Percentiles rank a stretch among this genome's conserved stretches.
These are phyloP conservation scores for Subacronicta megacephala DNA, from an alignment of 2,888 invertebrate species.

Conservation along the genomic window DNA sequence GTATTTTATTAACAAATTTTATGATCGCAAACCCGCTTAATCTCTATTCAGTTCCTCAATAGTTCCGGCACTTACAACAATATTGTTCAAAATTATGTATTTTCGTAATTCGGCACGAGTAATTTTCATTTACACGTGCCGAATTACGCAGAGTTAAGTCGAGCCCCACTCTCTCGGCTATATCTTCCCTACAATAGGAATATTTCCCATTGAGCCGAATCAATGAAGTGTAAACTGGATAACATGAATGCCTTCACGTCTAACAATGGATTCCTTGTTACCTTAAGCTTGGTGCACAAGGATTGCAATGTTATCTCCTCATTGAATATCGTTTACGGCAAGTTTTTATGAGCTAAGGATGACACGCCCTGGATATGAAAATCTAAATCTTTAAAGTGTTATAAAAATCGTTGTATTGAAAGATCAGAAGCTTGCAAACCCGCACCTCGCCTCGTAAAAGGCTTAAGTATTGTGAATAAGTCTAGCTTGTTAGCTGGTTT, in stretches of 20 bases:
- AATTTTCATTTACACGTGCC: constrained; percentile 30
- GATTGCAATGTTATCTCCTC: constrained; percentile 45
- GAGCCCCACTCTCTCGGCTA: constrained; percentile 47
- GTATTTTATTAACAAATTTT: too few species aligned
- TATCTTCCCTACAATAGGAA: constrained; percentile 69
- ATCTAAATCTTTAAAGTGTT: too few species aligned
- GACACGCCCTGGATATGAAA: too few species aligned
- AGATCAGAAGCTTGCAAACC: too few species aligned
- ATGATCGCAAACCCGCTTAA: too few species aligned
- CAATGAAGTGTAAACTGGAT: constrained; percentile 83
- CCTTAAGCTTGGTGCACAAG: constrained; percentile 65
- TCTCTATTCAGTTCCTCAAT: too few species aligned
- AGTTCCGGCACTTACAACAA: too few species aligned
- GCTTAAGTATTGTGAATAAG: too few species aligned
- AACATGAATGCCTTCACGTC: constrained; percentile 72
- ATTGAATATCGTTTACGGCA: constrained; percentile 32
- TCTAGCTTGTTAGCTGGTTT: too few species aligned
- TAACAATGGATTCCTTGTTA: constrained; percentile 58
- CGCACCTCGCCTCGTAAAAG: too few species aligned
- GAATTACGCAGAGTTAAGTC: constrained; percentile 45
- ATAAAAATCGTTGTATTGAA: too few species aligned
- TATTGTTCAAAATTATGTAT: background rate
- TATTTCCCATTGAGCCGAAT: constrained; percentile 76
- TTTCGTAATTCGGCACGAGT: too few species aligned
- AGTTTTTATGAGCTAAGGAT: constrained; percentile 29